Evolutionary conservation across 2,113 vertebrate genomes (phyloP).

Genomic region (Podarcis muralis): DNA sequence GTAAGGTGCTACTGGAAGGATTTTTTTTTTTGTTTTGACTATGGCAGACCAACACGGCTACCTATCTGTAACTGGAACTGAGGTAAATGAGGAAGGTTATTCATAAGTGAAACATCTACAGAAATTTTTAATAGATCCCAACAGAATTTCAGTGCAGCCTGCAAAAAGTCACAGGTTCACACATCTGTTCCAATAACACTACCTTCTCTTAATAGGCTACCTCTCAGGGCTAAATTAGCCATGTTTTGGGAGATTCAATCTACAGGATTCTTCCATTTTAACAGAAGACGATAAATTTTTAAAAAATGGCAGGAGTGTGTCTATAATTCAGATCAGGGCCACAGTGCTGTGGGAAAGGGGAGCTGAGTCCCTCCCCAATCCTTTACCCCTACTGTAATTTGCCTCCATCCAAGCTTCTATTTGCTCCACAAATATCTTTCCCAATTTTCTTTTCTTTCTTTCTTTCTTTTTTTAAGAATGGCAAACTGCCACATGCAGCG

Average conservation of each 20-base stretch:
- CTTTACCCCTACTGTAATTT: background rate
- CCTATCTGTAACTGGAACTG: too few species aligned
- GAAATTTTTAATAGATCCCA: background rate
- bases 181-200: background rate
- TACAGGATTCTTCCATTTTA: too few species aligned
- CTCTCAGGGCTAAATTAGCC: background rate
- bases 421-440: background rate
- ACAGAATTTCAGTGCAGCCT: background rate
- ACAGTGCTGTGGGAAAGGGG: background rate
- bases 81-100: background rate
- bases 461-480: too few species aligned
- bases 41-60: too few species aligned
- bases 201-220: background rate
- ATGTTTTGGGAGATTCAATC: background rate
- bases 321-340: background rate
- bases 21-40: too few species aligned
- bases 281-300: too few species aligned
- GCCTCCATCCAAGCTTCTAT: background rate
- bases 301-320: background rate
- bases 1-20: too few species aligned
- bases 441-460: too few species aligned
- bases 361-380: background rate
- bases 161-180: background rate
- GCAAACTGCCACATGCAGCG: too few species aligned
- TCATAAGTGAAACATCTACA: background rate